A percentile compares a stretch with the other conserved stretches of the same genome.
phyloP scores from a whole-genome alignment of 2,797 vertebrate species.

The Danio choprae region DNA sequence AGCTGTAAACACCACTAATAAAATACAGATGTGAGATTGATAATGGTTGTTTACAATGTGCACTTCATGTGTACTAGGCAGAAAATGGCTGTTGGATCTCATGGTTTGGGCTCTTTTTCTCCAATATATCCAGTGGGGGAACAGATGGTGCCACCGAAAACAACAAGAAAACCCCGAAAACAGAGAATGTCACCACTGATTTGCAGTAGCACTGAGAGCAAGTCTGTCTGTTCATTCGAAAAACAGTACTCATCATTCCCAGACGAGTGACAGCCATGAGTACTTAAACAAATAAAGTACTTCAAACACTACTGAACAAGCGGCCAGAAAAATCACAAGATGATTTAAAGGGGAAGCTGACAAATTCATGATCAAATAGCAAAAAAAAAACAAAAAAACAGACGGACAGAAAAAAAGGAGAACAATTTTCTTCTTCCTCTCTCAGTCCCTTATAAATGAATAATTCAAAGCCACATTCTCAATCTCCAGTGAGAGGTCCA shows the following conservation, averaged over 20 bases:
- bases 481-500: conserved; percentile 44
- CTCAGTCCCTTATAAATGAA: conserved; percentile 49
- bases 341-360: conserved; percentile 16
- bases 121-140: neutral
- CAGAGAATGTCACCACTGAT: conserved; percentile 18
- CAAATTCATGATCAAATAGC: conserved; percentile 1
- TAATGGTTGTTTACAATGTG: conserved; percentile 1
- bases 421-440: conserved; percentile 3
- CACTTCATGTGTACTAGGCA: neutral
- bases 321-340: conserved; percentile 9
- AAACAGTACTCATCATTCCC: conserved; percentile 5
- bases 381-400: conserved; percentile 39
- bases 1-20: neutral
- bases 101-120: neutral
- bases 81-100: neutral
- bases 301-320: conserved; percentile 14
- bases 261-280: conserved; percentile 7
- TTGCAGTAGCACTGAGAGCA: conserved; percentile 10
- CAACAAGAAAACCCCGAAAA: neutral
- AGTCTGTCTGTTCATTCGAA: neutral
- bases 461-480: conserved; percentile 61
- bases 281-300: conserved; percentile 31
- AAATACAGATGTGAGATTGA: conserved; percentile 2
- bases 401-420: conserved; percentile 2
- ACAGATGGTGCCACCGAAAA: conserved; percentile 11